Base-by-base conservation (phyloP, 2,797 vertebrate species). In the Rhadinocentrus ornatus region DNA sequence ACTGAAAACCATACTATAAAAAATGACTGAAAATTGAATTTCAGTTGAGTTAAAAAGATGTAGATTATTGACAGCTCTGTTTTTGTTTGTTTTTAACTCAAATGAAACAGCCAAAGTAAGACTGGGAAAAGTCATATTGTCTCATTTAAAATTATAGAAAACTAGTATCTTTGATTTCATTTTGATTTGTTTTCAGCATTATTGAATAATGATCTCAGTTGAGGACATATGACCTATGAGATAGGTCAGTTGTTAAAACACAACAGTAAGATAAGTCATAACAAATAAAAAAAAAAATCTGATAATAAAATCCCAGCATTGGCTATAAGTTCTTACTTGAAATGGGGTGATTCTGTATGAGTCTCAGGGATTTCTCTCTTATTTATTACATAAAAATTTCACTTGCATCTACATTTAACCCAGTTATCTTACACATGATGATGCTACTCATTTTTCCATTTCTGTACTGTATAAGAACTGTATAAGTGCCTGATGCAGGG, bases 311-410 rank as follows among this genome's bases (percentile, higher is more conserved):
- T 66, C 44, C 24, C 15, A 32, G 66, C 50, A 29, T 18, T 37
- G 10, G 18, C 1, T 58, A 32, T 6, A 59, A 46, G 12, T 65
- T 48, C 50, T 63, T 59, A 74, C 59, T 71, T 75, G 11, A 75
- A 81, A 57, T 32, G 57, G 26, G 15, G 27, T 68, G 35, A 41
- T 60, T 50, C 59, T 77, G 57, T 71, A 66, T 35, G n/a, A 77
- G 71, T 88, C 60, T 89, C 84, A 84, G 86, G 89, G 82, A 90
- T 83, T 69, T 81, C 1, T 46, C 37, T 63, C n/a, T 31, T 24
- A 31, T 69, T 69, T 34, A 31, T 39, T 26, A 70, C 32, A 20
- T 24, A 35, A 13, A 58, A 12, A 52, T 50, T 22, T 37, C 2
- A 79, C 29, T 26, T 20, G 20, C 18, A n/a, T 48, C 10, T 48